Conservation (phyloP, 2,797 vertebrate species). For the Ambastaia sidthimunki region DNA sequence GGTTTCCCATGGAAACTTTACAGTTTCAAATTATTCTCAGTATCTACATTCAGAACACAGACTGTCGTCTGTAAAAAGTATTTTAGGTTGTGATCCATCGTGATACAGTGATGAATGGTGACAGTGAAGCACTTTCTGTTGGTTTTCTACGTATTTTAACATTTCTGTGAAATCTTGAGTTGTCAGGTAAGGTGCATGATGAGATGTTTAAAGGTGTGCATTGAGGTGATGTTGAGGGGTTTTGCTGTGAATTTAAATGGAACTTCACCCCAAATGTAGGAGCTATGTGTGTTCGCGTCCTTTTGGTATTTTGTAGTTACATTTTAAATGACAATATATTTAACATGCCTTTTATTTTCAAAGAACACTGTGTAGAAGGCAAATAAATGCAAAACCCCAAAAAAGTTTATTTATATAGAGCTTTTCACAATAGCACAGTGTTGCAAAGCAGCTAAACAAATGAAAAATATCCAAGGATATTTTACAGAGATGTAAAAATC, state of each 20-base stretch:
- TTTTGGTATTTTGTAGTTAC: slow-evolving; percentile 64
- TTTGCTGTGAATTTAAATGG: slow-evolving; percentile 1
- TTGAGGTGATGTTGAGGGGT: slow-evolving; percentile 47
- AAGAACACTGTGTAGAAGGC: slow-evolving; percentile 63
- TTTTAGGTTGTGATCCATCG: slow-evolving; percentile 66
- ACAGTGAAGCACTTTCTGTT: slow-evolving; percentile 82
- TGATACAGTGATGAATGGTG: slow-evolving; percentile 72
- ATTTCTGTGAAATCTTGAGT: slow-evolving; percentile 84
- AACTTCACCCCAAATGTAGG: not conserved
- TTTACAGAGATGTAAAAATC: too few relatives aligned
- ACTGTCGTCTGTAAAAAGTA: slow-evolving; percentile 68
- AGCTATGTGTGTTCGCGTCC: slow-evolving; percentile 29
- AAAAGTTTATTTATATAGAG: too few relatives aligned
- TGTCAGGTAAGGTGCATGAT: slow-evolving; percentile 72
- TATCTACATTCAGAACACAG: slow-evolving; percentile 72
- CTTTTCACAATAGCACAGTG: too few relatives aligned
- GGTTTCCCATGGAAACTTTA: slow-evolving; percentile 82
- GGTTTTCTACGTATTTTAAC: slow-evolving; percentile 72
- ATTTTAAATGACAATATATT: slow-evolving; percentile 59
- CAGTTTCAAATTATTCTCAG: slow-evolving; percentile 67
- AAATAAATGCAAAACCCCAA: too few relatives aligned
- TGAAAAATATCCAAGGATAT: too few relatives aligned
- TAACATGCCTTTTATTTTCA: slow-evolving; percentile 69
- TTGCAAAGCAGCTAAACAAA: too few relatives aligned
- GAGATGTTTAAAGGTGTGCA: slow-evolving; percentile 63